A percentile compares a stretch with the other conserved stretches of the same genome.
Conservation (phyloP, 2,888 invertebrate genomes). For the Caenorhabditis zanzibari region DNA sequence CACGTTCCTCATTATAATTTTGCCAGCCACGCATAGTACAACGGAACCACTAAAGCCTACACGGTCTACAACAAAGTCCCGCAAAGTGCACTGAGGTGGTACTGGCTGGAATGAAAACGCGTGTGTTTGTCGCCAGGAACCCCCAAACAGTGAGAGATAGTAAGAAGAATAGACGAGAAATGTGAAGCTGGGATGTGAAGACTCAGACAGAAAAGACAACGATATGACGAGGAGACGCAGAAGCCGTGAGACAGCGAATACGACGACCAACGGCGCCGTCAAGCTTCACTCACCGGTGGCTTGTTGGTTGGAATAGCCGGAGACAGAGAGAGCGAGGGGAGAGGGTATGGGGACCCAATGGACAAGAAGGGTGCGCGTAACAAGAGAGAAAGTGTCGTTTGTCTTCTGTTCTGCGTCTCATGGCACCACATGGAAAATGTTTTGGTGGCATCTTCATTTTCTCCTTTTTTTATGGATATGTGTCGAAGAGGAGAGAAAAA, state of each 20-base stretch:
- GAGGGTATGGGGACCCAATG: conserved; percentile 11
- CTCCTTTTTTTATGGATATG: conserved; percentile 34
- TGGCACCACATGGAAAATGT: conserved; percentile 28
- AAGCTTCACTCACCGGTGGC: conserved; percentile 46
- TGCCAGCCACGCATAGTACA: conserved; percentile 31
- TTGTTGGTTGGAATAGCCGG: conserved; percentile 33
- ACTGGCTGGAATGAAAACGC: background rate
- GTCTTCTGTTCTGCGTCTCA: conserved; percentile 47
- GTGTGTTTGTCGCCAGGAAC: background rate
- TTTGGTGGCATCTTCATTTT: conserved; percentile 42
- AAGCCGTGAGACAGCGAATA: background rate
- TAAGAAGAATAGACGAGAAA: conserved; percentile 26
- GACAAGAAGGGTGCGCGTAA: conserved; percentile 27
- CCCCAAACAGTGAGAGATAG: conserved; percentile 25
- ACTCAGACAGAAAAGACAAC: conserved; percentile 8
- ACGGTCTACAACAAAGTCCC: background rate
- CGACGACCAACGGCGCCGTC: conserved; percentile 33
- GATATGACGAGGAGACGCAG: conserved; percentile 31
- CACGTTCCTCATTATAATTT: background rate
- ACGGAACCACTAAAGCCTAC: background rate
- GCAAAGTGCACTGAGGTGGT: background rate
- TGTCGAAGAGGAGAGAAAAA: conserved; percentile 5
- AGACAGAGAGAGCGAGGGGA: conserved; percentile 4
- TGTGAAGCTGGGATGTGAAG: conserved; percentile 13
- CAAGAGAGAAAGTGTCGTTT: conserved; percentile 24